Base-by-base conservation (phyloP, 2,888 invertebrate genomes). In the Diarsia dahlii region DNA sequence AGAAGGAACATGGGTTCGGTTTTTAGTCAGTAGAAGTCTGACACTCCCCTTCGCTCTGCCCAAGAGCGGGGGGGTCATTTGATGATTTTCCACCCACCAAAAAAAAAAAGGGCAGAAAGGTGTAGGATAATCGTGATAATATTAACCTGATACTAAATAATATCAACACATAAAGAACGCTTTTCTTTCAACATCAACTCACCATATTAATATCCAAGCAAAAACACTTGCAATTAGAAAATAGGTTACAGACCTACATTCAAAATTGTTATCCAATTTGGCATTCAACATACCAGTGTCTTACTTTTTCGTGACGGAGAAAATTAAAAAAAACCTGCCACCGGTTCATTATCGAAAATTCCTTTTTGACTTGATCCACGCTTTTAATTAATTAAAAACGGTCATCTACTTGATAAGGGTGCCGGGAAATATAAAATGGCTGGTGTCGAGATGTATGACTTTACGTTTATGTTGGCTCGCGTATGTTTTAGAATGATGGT, bases 371-470 rank as follows among this genome's bases (percentile, higher is more conserved):
- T 82, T 82, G 89, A 88, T 88, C 84, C 81, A 80, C 87, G 88
- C 88, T 91, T 91, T 91, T 91, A 91, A 91, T 92, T 91, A 91
- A 91, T 91, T 91, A 91, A 91, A 91, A 89, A 86, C 87, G 84
- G 77, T 64, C 80, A 80, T 80, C 80, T 63, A 50, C 80, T 78
- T 78, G 77, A 78, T 58, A 78, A 78, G 77, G 77, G 85, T 84
- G 83, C 73, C 76, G 78, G 68, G 28, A 50, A 74, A 78, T 80
- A 68, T 76, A 71, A 82, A 85, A 84, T 84, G 81, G 78, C 72
- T 62, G 78, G 54, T n/a, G 82, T 48, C 50, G 68, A 84, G 71
- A 78, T 72, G 82, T 82, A 50, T 66, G 82, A 75, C 64, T 64
- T 65, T 13, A 70, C 23, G 50, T 66, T 78, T 52, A 50, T 71